Conservation (phyloP, 2,797 vertebrate species). For the Galago senegalensis region DNA sequence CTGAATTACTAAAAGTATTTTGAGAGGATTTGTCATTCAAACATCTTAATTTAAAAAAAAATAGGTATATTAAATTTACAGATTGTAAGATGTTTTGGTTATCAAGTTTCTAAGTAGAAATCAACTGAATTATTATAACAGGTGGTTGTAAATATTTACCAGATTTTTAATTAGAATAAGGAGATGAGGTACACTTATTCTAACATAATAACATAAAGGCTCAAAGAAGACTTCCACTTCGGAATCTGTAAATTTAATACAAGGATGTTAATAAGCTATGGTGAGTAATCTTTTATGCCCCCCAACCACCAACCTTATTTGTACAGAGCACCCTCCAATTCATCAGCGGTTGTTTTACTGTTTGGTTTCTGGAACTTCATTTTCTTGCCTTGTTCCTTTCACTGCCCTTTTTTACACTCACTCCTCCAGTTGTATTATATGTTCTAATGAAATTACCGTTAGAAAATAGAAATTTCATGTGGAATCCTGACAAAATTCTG, state of each 20-base stretch:
- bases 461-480: not conserved
- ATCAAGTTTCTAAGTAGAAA: conserved; percentile 34
- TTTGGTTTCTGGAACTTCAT: not conserved
- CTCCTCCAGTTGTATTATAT: not conserved
- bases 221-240: not conserved
- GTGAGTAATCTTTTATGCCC: not conserved
- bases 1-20: conserved; percentile 37
- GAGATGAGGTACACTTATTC: not conserved
- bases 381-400: not conserved
- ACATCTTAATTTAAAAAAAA: conserved; percentile 43
- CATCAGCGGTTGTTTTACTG: not conserved
- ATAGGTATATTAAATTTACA: conserved; percentile 40
- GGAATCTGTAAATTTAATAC: conserved; percentile 1
- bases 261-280: conserved; percentile 9
- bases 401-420: not conserved
- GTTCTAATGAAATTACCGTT: conserved; percentile 4
- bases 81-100: conserved; percentile 22
- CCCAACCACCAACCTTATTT: not conserved
- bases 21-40: conserved; percentile 17
- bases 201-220: not conserved
- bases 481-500: not conserved
- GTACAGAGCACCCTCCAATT: not conserved
- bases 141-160: conserved; percentile 34
- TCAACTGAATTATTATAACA: conserved; percentile 13
- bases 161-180: conserved; percentile 51